A percentile compares a stretch with the other conserved stretches of the same genome.
phyloP scores from a whole-genome alignment of 2,888 invertebrate species.

The Acanthoscelides obtectus region DNA sequence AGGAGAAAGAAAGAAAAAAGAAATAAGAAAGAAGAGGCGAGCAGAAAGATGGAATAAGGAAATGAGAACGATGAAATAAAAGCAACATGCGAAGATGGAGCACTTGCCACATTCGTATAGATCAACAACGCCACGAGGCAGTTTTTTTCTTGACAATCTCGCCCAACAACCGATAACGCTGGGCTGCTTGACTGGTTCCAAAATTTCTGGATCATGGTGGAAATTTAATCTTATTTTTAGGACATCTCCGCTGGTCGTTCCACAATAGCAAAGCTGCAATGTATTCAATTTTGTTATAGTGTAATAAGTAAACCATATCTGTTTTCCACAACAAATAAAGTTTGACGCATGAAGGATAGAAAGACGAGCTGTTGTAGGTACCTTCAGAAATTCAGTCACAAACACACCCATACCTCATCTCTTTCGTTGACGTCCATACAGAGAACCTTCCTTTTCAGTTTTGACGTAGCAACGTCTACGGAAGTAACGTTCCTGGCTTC shows the following conservation, averaged over 20 bases:
- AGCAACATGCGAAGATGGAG: constrained; percentile 32
- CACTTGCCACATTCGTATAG: constrained; percentile 52
- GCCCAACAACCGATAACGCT: constrained; percentile 62
- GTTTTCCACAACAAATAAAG: neutral
- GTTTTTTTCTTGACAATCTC: constrained; percentile 45
- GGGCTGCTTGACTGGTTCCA: constrained; percentile 53
- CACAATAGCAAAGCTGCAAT: constrained; percentile 63
- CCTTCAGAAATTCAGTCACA: neutral
- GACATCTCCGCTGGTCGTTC: constrained; percentile 78
- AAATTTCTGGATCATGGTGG: constrained; percentile 52
- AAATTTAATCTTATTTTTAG: constrained; percentile 59
- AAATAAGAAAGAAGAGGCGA: no score
- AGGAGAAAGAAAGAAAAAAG: no score
- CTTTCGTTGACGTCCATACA: constrained; percentile 66
- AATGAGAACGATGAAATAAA: no score
- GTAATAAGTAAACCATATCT: no score
- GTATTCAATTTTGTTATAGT: neutral
- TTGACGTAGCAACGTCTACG: constrained; percentile 71
- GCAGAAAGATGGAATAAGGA: no score
- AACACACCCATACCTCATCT: constrained; percentile 51
- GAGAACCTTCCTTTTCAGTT: constrained; percentile 70
- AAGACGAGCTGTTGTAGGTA: neutral
- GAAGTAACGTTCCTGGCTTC: constrained; percentile 59
- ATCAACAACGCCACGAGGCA: constrained; percentile 52
- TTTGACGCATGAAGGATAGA: neutral